These are phyloP conservation scores for Ramphastos sulfuratus DNA, from an alignment of 2,113 vertebrate genomes.

Conservation along the genomic window DNA sequence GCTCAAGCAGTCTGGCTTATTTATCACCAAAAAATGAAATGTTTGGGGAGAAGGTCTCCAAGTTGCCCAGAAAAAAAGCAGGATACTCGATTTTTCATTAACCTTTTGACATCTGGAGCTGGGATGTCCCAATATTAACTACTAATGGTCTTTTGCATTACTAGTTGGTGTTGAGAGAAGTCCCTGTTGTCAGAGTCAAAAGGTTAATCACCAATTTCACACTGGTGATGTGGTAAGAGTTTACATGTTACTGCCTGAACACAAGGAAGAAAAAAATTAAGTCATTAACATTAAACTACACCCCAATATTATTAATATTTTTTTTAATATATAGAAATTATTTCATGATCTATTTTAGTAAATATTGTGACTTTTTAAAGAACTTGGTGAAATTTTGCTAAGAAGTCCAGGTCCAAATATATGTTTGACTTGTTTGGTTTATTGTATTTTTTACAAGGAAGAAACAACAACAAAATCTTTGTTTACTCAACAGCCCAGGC, in stretches of 20 bases:
- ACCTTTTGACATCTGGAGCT: slow-evolving; percentile 66
- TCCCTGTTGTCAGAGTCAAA: slow-evolving; percentile 45
- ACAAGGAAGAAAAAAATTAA: background rate
- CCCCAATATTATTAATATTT: background rate
- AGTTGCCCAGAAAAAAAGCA: slow-evolving; percentile 55
- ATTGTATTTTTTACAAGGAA: background rate
- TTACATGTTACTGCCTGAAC: background rate
- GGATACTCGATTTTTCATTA: slow-evolving; percentile 74
- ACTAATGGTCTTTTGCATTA: slow-evolving; percentile 65
- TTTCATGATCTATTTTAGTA: background rate
- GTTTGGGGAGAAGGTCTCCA: slow-evolving; percentile 20
- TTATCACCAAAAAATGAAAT: slow-evolving; percentile 50
- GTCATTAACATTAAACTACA: slow-evolving; percentile 5
- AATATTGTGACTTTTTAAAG: background rate
- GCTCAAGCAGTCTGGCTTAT: slow-evolving; percentile 23
- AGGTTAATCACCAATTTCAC: slow-evolving; percentile 75
- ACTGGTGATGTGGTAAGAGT: slow-evolving; percentile 50
- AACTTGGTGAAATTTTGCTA: background rate
- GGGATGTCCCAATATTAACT: slow-evolving; percentile 53
- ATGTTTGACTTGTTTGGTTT: background rate
- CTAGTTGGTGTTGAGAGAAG: slow-evolving; percentile 58
- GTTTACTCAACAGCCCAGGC: background rate
- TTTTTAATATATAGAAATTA: background rate
- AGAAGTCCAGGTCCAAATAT: background rate
- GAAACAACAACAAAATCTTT: background rate